Percentiles rank a stretch among this genome's conserved stretches.
Evolutionary conservation across 92 coral and sea anemone genomes (phyloP).

Genomic region (Paramuricea clavata): DNA sequence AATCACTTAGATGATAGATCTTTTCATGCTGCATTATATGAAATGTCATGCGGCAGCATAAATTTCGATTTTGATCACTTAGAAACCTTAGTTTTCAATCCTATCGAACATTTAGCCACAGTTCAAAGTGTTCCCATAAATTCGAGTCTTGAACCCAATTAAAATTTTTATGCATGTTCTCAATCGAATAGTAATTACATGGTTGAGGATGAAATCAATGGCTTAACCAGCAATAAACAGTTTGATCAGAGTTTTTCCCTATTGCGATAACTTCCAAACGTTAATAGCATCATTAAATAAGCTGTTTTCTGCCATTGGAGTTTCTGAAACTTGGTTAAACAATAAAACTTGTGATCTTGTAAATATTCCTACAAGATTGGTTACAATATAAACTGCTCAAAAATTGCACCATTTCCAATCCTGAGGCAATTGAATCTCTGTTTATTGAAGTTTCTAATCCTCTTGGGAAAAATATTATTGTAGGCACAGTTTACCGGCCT

Average conservation of each 20-base stretch:
- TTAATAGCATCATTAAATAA: not conserved
- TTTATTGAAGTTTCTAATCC: too few species aligned
- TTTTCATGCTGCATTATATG: constrained; percentile 43
- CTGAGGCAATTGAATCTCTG: too few species aligned
- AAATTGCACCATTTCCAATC: too few species aligned
- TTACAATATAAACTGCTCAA: too few species aligned
- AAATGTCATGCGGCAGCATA: constrained; percentile 27
- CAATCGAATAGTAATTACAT: not conserved
- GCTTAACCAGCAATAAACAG: not conserved
- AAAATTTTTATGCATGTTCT: not conserved
- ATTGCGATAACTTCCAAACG: constrained; percentile 15
- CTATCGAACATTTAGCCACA: constrained; percentile 20
- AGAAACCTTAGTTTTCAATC: constrained; percentile 57
- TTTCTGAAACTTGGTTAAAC: too few species aligned
- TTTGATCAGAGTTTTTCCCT: not conserved
- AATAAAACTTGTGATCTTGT: too few species aligned
- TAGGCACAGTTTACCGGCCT: too few species aligned
- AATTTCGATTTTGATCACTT: constrained; percentile 50
- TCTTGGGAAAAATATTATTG: too few species aligned
- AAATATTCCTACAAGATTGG: too few species aligned
- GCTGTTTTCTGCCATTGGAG: too few species aligned
- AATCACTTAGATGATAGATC: constrained; percentile 40
- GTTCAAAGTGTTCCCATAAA: not conserved
- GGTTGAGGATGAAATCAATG: not conserved
- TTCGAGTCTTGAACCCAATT: not conserved